A percentile compares a stretch with the other conserved stretches of the same genome.
Evolutionary conservation across 1,140 invertebrate species (phyloP).

Genomic region (Tetramorium alpestre): DNA sequence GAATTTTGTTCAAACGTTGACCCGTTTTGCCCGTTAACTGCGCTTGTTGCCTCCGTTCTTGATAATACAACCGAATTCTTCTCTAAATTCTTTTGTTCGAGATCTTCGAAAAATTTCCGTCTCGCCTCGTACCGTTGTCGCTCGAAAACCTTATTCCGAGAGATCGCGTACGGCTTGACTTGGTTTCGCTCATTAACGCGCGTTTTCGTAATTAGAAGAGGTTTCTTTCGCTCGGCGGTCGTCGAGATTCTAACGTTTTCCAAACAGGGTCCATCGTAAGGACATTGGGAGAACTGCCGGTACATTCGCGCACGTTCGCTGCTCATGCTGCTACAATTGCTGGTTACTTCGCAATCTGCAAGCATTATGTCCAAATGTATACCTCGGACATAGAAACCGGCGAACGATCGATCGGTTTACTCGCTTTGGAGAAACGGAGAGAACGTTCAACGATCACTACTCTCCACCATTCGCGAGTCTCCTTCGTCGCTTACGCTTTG

Average conservation of each 20-base stretch:
- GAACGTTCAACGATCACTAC: constrained; percentile 40
- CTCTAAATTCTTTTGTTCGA: constrained; percentile 48
- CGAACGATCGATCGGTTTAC: constrained; percentile 17
- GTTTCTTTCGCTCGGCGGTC: constrained; percentile 73
- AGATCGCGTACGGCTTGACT: neutral
- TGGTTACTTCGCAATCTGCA: constrained; percentile 79
- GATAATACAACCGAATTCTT: neutral
- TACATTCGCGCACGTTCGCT: constrained; percentile 31
- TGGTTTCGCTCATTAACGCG: neutral
- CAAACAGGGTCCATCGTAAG: constrained; percentile 62
- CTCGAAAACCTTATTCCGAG: neutral
- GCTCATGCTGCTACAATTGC: constrained; percentile 73
- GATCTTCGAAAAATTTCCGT: constrained; percentile 74
- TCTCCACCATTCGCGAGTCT: constrained; percentile 23
- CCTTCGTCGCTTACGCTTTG: constrained; percentile 48
- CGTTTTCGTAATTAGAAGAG: constrained; percentile 59
- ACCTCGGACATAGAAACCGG: constrained; percentile 62
- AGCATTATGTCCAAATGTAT: constrained; percentile 77
- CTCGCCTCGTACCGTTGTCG: constrained; percentile 50
- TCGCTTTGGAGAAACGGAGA: constrained; percentile 47
- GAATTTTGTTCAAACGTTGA: constrained; percentile 6
- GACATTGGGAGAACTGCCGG: constrained; percentile 37
- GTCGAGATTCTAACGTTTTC: constrained; percentile 72
- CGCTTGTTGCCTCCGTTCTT: neutral
- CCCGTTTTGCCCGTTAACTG: neutral